phyloP scores from a whole-genome alignment of 2,888 invertebrate genomes.

The Hypsopygia costalis region DNA sequence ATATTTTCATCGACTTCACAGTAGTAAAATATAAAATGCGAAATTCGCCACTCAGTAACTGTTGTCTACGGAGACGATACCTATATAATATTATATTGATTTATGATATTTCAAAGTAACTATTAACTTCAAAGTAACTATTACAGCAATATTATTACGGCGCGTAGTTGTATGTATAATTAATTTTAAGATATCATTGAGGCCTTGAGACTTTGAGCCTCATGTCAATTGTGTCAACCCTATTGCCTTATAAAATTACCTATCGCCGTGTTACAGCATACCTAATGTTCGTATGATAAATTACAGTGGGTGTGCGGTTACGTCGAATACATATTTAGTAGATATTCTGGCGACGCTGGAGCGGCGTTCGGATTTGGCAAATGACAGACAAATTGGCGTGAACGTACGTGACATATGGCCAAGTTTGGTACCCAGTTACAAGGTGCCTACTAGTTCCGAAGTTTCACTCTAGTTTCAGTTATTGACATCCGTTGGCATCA shows the following conservation, averaged over 20 bases:
- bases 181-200: not conserved
- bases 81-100: too few relatives aligned
- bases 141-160: too few relatives aligned
- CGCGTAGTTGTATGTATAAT: too few relatives aligned
- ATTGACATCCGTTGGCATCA: too few relatives aligned
- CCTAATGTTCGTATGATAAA: slow-evolving; percentile 1
- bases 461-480: too few relatives aligned
- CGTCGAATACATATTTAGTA: slow-evolving; percentile 3
- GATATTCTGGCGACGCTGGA: slow-evolving; percentile 41
- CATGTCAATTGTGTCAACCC: not conserved
- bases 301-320: slow-evolving; percentile 1
- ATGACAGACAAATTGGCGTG: slow-evolving; percentile 65
- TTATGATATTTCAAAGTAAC: too few relatives aligned
- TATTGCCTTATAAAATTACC: not conserved
- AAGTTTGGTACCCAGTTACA: not conserved
- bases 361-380: slow-evolving; percentile 59
- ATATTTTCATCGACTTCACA: too few relatives aligned
- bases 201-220: not conserved
- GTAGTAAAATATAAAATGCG: too few relatives aligned
- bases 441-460: too few relatives aligned
- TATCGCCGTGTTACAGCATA: not conserved
- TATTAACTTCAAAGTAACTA: too few relatives aligned
- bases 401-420: slow-evolving; percentile 56
- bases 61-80: too few relatives aligned
- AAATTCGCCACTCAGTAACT: too few relatives aligned